Base-by-base conservation (phyloP, 2,888 invertebrate species). In the Meandrusa payeni region DNA sequence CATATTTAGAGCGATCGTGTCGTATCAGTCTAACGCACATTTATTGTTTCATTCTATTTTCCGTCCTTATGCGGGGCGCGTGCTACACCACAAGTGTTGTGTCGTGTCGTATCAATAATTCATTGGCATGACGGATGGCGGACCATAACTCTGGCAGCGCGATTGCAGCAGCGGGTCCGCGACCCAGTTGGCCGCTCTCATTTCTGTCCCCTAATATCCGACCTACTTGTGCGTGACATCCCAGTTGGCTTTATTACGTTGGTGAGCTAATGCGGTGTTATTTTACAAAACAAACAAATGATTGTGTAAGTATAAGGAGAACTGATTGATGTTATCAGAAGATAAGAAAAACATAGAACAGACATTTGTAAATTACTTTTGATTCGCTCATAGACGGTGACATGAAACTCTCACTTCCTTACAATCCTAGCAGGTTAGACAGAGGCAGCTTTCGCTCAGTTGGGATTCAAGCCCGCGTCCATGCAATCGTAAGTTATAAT, bases 141-240 rank as follows among this genome's bases (percentile, higher is more conserved):
- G 61, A 53, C 56, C 52, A 58, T 60, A 57, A 61, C 56, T 61
- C 61, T 57, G 55, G 48, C 52, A 46, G 50, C 49, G 46, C 45
- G 58, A 59, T 55, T 58, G 51, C 50, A 54, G 47, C 50, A 52
- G 59, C 44, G 59, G 63, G 55, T 48, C 55, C 57, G 61, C 68
- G 80, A 71, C 78, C 79, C 64, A 80, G 64, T 80, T 76, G 72
- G 73, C 66, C 56, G 64, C 64, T 67, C 72, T 73, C 76, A 62
- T 76, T 75, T 66, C 67, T 66, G 73, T 77, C 76, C 77, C 78
- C 77, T 78, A 77, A 81, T 78, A 78, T 72, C 75, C 71, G 80
- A 79, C 81, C 81, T 68, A 79, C 70, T 76, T 77, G 65, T 64
- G 39, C 61, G 53, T 41, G 53, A 60, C 57, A 67, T 64, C 69